phyloP scores from a whole-genome alignment of 2,888 invertebrate genomes.

The Oxyteleia sp. region DNA sequence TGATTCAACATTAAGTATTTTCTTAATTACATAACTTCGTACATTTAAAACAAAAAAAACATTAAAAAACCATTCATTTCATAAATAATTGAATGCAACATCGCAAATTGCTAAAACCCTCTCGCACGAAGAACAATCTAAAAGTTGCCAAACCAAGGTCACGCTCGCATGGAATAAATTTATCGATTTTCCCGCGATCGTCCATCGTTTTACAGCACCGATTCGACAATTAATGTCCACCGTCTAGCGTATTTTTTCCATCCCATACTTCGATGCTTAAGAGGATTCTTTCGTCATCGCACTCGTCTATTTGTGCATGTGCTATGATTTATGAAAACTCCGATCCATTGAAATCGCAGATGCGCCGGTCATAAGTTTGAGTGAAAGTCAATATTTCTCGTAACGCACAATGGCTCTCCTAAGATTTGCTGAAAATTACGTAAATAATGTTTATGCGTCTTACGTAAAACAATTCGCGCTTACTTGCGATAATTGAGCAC shows the following conservation, averaged over 20 bases:
- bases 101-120: background rate
- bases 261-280: no score
- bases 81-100: slow-evolving; percentile 16
- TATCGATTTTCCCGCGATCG: slow-evolving; percentile 9
- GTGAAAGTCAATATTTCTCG: slow-evolving; percentile 66
- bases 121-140: slow-evolving; percentile 3
- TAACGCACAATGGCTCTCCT: slow-evolving; percentile 42
- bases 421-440: slow-evolving; percentile 58
- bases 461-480: slow-evolving; percentile 52
- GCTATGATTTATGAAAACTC: slow-evolving; percentile 35
- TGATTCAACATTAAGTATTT: no score
- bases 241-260: no score
- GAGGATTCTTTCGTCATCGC: background rate
- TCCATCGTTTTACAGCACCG: background rate
- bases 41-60: no score
- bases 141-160: slow-evolving; percentile 19
- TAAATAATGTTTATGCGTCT: slow-evolving; percentile 53
- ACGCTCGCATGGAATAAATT: background rate
- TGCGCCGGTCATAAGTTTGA: slow-evolving; percentile 35
- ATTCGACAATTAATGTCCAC: background rate
- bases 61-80: no score
- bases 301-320: background rate
- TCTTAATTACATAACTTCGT: no score
- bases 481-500: slow-evolving; percentile 31
- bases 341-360: slow-evolving; percentile 29